Evolutionary conservation across 2,797 vertebrate species (phyloP).

Genomic region (Chromobotia macracanthus): DNA sequence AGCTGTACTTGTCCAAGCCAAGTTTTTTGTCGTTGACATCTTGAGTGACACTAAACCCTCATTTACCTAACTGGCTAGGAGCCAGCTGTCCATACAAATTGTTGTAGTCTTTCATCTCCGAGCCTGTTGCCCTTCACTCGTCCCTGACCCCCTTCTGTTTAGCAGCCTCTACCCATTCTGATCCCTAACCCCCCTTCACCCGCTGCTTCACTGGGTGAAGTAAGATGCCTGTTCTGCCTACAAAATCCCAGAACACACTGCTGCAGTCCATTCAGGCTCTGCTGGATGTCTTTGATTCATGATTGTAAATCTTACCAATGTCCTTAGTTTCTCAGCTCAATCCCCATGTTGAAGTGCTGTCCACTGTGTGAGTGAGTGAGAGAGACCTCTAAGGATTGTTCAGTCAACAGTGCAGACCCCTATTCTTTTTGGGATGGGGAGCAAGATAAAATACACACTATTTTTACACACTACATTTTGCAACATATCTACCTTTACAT

Average conservation of each 20-base stretch:
- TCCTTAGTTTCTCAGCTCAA: neutral
- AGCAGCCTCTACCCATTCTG: slow-evolving; percentile 10
- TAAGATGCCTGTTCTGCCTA: neutral
- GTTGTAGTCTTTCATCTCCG: slow-evolving; percentile 63
- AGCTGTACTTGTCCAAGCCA: neutral
- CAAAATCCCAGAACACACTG: slow-evolving; percentile 17
- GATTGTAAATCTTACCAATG: neutral
- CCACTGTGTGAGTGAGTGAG: neutral
- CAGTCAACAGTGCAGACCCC: neutral
- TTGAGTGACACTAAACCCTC: slow-evolving; percentile 56
- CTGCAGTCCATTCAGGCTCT: slow-evolving; percentile 1
- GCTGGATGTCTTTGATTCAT: slow-evolving; percentile 22
- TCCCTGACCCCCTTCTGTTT: slow-evolving; percentile 37
- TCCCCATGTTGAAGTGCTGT: slow-evolving; percentile 3
- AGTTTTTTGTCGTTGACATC: neutral
- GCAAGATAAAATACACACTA: neutral
- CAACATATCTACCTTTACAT: too few relatives aligned
- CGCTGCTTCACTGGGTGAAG: neutral
- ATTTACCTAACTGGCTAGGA: slow-evolving; percentile 56
- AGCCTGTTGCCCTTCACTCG: slow-evolving; percentile 19
- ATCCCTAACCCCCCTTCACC: slow-evolving; percentile 2
- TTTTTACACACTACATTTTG: too few relatives aligned
- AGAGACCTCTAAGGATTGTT: neutral
- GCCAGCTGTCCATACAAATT: slow-evolving; percentile 65
- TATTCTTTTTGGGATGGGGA: neutral